Evolutionary conservation across 2,888 invertebrate genomes (phyloP).

Genomic region (Polymixis flavicincta): DNA sequence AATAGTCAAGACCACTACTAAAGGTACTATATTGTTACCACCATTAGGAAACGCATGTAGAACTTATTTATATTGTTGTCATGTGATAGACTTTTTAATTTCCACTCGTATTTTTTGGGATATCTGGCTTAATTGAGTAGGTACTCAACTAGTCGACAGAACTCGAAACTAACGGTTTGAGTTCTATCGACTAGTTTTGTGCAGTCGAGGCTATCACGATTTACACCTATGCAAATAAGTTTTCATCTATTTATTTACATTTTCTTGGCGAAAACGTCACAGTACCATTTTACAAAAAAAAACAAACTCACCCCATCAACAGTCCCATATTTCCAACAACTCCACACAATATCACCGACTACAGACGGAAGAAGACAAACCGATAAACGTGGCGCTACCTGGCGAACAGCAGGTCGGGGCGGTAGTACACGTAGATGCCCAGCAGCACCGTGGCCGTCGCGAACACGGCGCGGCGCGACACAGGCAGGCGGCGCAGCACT

Average conservation of each 20-base stretch:
- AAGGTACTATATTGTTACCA: neutral
- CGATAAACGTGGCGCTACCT: constrained; percentile 88
- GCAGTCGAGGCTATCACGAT: neutral
- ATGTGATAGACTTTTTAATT: neutral
- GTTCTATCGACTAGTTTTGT: neutral
- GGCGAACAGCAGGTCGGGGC: constrained; percentile 85
- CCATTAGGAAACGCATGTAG: neutral
- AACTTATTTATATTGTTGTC: neutral
- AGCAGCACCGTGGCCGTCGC: constrained; percentile 91
- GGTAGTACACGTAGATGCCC: constrained; percentile 91
- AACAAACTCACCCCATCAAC: neutral
- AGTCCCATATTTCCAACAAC: constrained; percentile 40
- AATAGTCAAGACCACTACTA: neutral
- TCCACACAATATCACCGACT: constrained; percentile 47
- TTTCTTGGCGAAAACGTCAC: neutral
- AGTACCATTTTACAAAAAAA: neutral
- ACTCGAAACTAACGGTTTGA: neutral
- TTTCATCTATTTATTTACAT: neutral
- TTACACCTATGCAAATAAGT: neutral
- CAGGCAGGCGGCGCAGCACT: constrained; percentile 83
- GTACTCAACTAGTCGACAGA: neutral
- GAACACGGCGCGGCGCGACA: constrained; percentile 85
- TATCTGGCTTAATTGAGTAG: neutral
- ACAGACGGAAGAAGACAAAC: constrained; percentile 84
- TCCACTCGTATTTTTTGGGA: neutral